A percentile compares a stretch with the other conserved stretches of the same genome.
These are phyloP conservation scores for Syrista parreyssii DNA, from an alignment of 2,888 invertebrate species.

Conservation along the genomic window DNA sequence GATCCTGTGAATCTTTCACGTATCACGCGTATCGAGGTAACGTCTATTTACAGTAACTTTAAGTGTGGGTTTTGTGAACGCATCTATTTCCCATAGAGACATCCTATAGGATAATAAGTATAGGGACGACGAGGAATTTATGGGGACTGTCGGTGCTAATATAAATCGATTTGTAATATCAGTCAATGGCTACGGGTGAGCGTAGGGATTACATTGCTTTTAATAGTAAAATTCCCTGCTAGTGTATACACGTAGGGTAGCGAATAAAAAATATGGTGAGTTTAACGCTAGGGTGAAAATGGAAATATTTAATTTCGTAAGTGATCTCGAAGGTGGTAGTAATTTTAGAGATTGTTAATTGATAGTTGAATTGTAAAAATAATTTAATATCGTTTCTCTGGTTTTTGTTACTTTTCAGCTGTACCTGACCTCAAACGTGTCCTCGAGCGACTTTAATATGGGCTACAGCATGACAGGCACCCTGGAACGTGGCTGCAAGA, in stretches of 20 bases:
- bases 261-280: no score
- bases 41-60: neutral
- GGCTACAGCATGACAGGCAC: slow-evolving; percentile 91
- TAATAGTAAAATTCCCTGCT: no score
- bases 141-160: no score
- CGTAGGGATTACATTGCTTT: no score
- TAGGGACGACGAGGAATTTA: no score
- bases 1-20: neutral
- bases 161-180: no score
- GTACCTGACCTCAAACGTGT: slow-evolving; percentile 86
- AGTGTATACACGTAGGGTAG: no score
- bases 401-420: slow-evolving; percentile 66
- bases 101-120: no score
- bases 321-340: neutral
- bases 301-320: no score
- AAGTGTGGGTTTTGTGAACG: neutral
- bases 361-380: neutral
- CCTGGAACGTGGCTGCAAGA: slow-evolving; percentile 81
- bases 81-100: no score
- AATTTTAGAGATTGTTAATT: neutral
- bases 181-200: no score
- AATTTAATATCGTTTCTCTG: neutral
- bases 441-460: slow-evolving; percentile 88
- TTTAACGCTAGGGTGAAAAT: no score
- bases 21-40: neutral